Evolutionary conservation across 2,113 vertebrate genomes (phyloP).

Genomic region (Kryptolebias marmoratus): DNA sequence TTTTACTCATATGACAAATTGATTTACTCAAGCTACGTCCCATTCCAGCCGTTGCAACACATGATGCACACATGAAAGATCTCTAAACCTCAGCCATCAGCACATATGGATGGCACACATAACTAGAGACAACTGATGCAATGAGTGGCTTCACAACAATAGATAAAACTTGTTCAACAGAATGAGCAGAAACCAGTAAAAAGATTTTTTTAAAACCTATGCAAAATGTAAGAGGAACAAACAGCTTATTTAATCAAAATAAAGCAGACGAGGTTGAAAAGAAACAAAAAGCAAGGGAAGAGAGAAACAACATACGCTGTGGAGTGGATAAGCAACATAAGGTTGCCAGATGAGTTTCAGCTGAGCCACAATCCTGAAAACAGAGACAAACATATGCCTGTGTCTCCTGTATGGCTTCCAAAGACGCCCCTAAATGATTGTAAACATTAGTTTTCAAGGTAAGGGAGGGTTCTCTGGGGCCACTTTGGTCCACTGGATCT

Average conservation of each 20-base stretch:
- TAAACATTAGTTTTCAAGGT: slow-evolving; percentile 79
- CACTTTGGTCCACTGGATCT: slow-evolving; percentile 63
- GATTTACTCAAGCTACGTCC: slow-evolving; percentile 77
- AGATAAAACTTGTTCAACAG: slow-evolving; percentile 14
- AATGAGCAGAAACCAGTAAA: not conserved
- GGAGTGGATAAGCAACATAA: slow-evolving; percentile 66
- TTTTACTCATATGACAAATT: slow-evolving; percentile 78
- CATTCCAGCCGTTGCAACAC: slow-evolving; percentile 74
- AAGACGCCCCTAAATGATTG: slow-evolving; percentile 75
- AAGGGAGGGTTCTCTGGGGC: slow-evolving; percentile 54
- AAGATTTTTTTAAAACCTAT: not conserved
- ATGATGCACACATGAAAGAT: slow-evolving; percentile 76
- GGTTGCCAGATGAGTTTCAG: slow-evolving; percentile 80
- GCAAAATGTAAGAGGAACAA: slow-evolving; percentile 20
- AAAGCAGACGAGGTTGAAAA: slow-evolving; percentile 16
- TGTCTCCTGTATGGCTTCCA: slow-evolving; percentile 75
- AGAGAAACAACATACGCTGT: slow-evolving; percentile 50
- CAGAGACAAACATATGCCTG: slow-evolving; percentile 75
- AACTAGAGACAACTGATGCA: slow-evolving; percentile 63
- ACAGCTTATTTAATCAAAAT: slow-evolving; percentile 22
- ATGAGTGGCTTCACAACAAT: slow-evolving; percentile 37
- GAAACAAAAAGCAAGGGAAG: slow-evolving; percentile 15
- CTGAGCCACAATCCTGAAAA: slow-evolving; percentile 77
- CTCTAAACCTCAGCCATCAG: slow-evolving; percentile 71
- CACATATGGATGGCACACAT: slow-evolving; percentile 73